Base-by-base conservation (phyloP, 1,140 invertebrate genomes). In the Telenomus remus region DNA sequence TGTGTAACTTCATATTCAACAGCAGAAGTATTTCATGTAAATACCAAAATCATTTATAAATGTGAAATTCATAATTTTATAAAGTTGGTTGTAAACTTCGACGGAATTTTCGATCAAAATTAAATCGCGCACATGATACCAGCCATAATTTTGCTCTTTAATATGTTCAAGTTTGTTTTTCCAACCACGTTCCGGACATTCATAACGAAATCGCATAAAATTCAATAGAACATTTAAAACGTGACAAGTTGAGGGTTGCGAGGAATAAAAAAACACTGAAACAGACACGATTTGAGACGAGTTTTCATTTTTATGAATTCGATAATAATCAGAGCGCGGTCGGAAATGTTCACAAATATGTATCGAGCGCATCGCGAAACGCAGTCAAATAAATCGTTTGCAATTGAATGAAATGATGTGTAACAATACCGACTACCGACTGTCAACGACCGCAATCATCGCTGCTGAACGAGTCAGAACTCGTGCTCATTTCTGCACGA, bases 151-250 rank as follows among this genome's bases (percentile, higher is more conserved):
- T 43, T 44, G 15, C 19, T 4, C 46, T 46, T 70, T 55, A 61
- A 51, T 15, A 44, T 71, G 56, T 63, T 63, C 47, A 12, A 33
- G 12, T 37, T 63, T 71, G 15, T 71, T 71, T 56, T 63, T 57
- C 59, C 42, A 42, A 12, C n/a, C 68, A 71, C 68, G 68, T 71
- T 53, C 50, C 0, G 19, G 34, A 12, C 53, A 61, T 61, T 33
- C 37, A 63, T 63, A 63, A 44, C 57, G 8, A 56, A 60, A 63
- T 35, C 51, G 39, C 44, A 51, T 71, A 56, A 61, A 71, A 71
- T 71, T 71, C 57, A 63, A 56, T 70, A n/a, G 27, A 50, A 56
- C 51, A 57, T 63, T 63, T 71, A 55, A 71, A 51, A 27, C 57
- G 57, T 55, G 59, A 63, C 57, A 71, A 71, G 51, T 57, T 49